Conservation (phyloP, 2,888 invertebrate genomes). For the Laspeyria flexula region DNA sequence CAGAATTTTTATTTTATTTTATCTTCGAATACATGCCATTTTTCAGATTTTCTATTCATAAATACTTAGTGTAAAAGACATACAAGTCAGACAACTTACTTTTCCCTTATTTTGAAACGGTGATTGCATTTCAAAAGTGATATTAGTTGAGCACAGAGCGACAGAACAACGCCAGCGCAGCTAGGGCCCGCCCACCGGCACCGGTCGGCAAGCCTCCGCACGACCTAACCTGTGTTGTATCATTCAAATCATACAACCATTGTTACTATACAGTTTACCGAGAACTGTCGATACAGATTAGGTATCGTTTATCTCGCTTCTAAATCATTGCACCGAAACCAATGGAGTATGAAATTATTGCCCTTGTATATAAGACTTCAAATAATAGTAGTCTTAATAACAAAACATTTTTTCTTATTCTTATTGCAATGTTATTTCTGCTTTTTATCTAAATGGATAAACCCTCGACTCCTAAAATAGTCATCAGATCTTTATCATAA, state of each 20-base stretch:
- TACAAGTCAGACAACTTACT: background rate
- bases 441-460: no score
- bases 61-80: background rate
- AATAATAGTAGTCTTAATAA: no score
- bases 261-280: conserved; percentile 25
- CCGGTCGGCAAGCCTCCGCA: conserved; percentile 44
- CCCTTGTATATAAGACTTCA: no score
- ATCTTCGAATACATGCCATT: no score
- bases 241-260: conserved; percentile 31
- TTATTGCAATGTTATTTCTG: no score
- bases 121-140: conserved; percentile 19
- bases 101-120: conserved; percentile 21
- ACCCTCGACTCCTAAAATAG: background rate
- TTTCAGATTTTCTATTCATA: no score
- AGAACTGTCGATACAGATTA: background rate
- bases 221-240: conserved; percentile 34
- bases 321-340: background rate
- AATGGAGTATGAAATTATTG: no score
- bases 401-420: no score
- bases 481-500: conserved; percentile 14
- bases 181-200: conserved; percentile 34
- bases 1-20: no score
- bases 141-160: conserved; percentile 14
- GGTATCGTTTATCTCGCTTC: background rate
- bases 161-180: background rate